phyloP scores from a whole-genome alignment of 2,797 vertebrate genomes.

The Eupleurogrammus muticus region DNA sequence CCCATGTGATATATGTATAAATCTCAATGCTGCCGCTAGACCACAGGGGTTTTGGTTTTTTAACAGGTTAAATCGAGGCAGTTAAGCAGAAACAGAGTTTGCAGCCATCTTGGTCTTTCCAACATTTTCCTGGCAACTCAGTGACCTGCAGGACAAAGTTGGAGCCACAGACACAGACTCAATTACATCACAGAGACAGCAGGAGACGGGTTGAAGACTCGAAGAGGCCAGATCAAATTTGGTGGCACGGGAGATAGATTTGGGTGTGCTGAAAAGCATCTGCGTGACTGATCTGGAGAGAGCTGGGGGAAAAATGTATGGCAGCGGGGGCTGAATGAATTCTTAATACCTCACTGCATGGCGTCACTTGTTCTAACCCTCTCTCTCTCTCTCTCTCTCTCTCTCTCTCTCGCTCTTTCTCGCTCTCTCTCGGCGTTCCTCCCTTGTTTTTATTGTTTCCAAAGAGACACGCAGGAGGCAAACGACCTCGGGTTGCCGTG shows the following conservation, averaged over 20 bases:
- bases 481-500: conserved; percentile 62
- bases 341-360: conserved; percentile 67
- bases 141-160: not conserved
- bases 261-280: conserved; percentile 34
- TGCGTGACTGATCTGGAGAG: conserved; percentile 45
- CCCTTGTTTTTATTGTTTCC: conserved; percentile 58
- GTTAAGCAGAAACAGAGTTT: not conserved
- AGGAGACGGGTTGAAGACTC: conserved; percentile 20
- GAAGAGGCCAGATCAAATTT: conserved; percentile 33
- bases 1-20: too few relatives aligned
- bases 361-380: conserved; percentile 41
- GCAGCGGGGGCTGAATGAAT: conserved; percentile 66
- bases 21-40: too few relatives aligned
- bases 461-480: conserved; percentile 61
- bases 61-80: not conserved
- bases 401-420: conserved; percentile 31
- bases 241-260: conserved; percentile 21
- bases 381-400: conserved; percentile 6
- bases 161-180: not conserved
- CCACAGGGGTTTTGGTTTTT: too few relatives aligned
- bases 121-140: not conserved
- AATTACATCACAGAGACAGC: conserved; percentile 8
- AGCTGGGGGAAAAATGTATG: conserved; percentile 46
- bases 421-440: conserved; percentile 10
- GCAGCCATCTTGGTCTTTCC: not conserved